Conservation (phyloP, 2,113 vertebrate genomes). For the Sylvilagus bachmani region DNA sequence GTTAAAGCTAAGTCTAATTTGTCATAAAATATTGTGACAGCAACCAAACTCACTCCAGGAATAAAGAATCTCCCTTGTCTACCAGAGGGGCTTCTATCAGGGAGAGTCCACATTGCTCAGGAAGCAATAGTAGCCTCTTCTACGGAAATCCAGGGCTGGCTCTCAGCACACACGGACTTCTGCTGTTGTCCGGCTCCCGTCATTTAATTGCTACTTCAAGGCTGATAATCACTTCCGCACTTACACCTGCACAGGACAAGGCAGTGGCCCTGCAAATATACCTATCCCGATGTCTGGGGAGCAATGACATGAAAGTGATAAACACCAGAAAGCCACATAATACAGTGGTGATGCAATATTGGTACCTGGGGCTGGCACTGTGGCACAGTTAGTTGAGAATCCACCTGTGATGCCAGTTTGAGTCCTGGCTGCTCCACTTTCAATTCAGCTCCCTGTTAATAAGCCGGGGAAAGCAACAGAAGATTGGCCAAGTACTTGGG, state of each 20-base stretch:
- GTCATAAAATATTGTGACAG: conserved; percentile 30
- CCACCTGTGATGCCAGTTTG: too few species aligned
- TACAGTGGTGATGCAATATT: too few species aligned
- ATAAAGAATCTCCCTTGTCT: not conserved
- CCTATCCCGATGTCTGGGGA: not conserved
- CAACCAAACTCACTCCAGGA: not conserved
- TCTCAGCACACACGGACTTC: not conserved
- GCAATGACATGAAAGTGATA: not conserved
- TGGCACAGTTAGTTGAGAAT: too few species aligned
- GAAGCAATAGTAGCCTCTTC: not conserved
- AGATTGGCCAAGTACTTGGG: too few species aligned
- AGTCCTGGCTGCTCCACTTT: too few species aligned
- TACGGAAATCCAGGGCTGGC: not conserved
- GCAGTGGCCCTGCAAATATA: not conserved
- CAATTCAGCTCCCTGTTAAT: too few species aligned
- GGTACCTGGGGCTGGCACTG: too few species aligned
- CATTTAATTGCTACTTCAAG: not conserved
- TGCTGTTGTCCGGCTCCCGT: not conserved
- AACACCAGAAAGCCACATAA: not conserved
- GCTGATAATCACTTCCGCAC: not conserved
- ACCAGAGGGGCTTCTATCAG: not conserved
- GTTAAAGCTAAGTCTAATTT: not conserved
- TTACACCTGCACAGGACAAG: not conserved
- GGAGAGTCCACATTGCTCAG: not conserved
- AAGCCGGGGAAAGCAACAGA: too few species aligned